These are phyloP conservation scores for Crotalus helleri DNA, from an alignment of 2,113 vertebrate genomes.

Conservation along the genomic window DNA sequence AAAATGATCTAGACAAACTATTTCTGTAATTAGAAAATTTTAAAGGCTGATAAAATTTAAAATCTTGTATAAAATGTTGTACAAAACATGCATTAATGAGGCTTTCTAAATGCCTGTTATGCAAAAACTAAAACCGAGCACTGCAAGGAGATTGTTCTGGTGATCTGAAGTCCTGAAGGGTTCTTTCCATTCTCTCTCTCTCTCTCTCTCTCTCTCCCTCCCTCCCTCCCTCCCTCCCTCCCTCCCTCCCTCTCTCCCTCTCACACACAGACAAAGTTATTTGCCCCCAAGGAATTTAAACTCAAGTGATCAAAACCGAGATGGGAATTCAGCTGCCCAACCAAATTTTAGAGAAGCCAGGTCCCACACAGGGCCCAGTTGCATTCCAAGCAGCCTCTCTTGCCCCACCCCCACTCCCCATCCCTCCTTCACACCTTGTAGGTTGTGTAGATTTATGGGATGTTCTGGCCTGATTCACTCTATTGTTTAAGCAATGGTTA, in stretches of 20 bases:
- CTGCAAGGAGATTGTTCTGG: background rate
- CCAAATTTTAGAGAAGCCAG: background rate
- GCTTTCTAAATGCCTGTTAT: background rate
- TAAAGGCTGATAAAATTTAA: background rate
- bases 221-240: too few relatives aligned
- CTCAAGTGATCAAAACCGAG: background rate
- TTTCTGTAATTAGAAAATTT: background rate
- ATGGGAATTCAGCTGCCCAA: background rate
- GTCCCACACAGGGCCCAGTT: background rate
- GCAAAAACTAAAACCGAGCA: background rate
- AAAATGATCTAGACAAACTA: background rate
- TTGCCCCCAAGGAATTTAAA: background rate
- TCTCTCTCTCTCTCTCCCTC: too few relatives aligned
- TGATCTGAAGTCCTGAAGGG: background rate
- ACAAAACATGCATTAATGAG: background rate
- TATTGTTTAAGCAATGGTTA: slow-evolving; percentile 24
- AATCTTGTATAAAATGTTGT: background rate
- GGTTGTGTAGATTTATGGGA: background rate
- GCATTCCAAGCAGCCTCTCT: background rate
- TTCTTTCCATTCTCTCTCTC: background rate
- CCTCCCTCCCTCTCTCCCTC: too few relatives aligned
- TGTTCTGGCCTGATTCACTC: background rate
- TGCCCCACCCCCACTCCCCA: background rate
- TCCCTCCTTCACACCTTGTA: background rate
- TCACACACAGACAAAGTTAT: background rate